Percentiles rank a stretch among this genome's conserved stretches.
These are phyloP conservation scores for Anguilla pacifica DNA, from an alignment of 2,797 vertebrate genomes.

Conservation along the genomic window DNA sequence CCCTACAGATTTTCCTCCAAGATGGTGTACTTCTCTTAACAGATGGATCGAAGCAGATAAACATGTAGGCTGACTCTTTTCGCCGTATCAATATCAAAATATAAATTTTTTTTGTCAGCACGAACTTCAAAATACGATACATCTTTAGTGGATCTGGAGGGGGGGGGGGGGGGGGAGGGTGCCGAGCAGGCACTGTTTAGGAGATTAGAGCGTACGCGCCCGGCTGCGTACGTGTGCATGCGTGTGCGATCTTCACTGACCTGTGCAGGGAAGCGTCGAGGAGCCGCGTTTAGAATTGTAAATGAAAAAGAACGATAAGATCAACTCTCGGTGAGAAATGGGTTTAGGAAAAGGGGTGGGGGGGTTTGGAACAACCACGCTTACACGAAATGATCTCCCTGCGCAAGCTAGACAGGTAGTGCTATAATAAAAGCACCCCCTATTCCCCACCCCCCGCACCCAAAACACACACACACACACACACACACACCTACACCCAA, in stretches of 20 bases:
- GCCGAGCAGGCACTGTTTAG: not conserved
- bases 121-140: not conserved
- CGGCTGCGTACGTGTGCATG: not conserved
- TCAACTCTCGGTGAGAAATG: constrained; percentile 32
- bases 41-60: constrained; percentile 7
- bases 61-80: not conserved
- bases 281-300: constrained; percentile 35
- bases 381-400: not conserved
- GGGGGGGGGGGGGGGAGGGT: not conserved
- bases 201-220: not conserved
- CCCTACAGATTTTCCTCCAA: not conserved
- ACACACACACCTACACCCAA: not conserved
- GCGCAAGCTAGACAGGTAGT: not conserved
- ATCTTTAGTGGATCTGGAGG: not conserved
- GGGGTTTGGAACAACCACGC: not conserved
- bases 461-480: not conserved
- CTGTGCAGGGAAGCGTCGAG: constrained; percentile 32
- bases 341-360: constrained; percentile 11
- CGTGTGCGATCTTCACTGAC: constrained; percentile 21
- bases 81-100: not conserved
- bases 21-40: not conserved
- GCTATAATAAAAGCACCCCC: not conserved
- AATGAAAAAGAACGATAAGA: constrained; percentile 38
- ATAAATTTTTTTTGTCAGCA: constrained; percentile 7
- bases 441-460: not conserved